phyloP scores from a whole-genome alignment of 2,113 vertebrate genomes.

The Sorex fumeus region DNA sequence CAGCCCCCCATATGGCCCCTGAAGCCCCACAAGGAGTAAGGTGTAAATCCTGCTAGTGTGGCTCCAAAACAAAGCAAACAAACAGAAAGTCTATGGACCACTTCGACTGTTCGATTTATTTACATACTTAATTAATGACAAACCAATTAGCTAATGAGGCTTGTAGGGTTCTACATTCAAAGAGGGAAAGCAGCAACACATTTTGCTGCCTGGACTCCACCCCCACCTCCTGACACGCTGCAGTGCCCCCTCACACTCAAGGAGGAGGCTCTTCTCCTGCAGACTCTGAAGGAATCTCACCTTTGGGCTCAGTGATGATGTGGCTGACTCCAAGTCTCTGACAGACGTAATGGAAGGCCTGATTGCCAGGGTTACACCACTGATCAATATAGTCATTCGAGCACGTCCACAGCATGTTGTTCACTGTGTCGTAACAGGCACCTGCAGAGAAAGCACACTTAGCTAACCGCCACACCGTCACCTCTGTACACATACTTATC shows the following conservation, averaged over 20 bases:
- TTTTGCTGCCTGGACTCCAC: background rate
- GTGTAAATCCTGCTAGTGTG: too few relatives aligned
- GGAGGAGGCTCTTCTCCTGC: background rate
- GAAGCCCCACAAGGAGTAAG: too few relatives aligned
- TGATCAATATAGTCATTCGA: slow-evolving; percentile 99
- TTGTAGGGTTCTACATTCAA: background rate
- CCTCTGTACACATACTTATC: background rate
- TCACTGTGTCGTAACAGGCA: slow-evolving; percentile 97
- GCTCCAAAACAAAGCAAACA: too few relatives aligned
- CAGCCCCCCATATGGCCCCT: too few relatives aligned
- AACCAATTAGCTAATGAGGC: background rate
- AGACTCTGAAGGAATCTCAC: slow-evolving; percentile 83
- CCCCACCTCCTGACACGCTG: background rate
- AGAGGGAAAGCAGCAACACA: background rate
- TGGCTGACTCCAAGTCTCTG: slow-evolving; percentile 97
- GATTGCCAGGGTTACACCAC: slow-evolving; percentile 99
- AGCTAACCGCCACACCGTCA: background rate
- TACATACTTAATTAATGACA: slow-evolving; percentile 23
- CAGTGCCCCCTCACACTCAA: rapidly evolving
- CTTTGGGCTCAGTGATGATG: slow-evolving; percentile 96
- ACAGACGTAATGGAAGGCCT: slow-evolving; percentile 99
- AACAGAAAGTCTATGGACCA: background rate
- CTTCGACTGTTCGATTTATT: background rate
- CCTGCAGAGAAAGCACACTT: slow-evolving; percentile 87
- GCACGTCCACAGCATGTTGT: slow-evolving; percentile 99